phyloP scores from a whole-genome alignment of 2,888 invertebrate species.

The Oeneis ivallda region DNA sequence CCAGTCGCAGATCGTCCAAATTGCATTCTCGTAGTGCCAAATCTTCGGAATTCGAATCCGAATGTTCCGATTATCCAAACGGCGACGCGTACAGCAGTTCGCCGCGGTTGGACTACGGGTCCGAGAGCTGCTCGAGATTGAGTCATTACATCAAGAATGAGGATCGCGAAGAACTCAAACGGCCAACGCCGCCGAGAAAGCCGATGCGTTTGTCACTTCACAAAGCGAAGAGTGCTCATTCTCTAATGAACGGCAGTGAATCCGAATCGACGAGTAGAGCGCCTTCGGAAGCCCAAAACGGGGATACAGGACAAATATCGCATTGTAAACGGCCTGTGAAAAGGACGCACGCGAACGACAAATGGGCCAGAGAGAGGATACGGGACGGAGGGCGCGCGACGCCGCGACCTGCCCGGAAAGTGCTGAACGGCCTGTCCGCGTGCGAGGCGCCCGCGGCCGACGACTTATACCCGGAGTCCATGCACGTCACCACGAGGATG shows the following conservation, averaged over 20 bases:
- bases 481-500: slow-evolving; percentile 48
- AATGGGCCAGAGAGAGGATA: slow-evolving; percentile 56
- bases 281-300: slow-evolving; percentile 54
- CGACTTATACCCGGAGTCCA: slow-evolving; percentile 63
- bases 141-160: slow-evolving; percentile 72
- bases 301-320: slow-evolving; percentile 48
- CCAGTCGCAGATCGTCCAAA: slow-evolving; percentile 71
- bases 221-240: slow-evolving; percentile 91
- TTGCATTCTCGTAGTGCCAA: slow-evolving; percentile 84
- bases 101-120: slow-evolving; percentile 79
- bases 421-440: slow-evolving; percentile 55
- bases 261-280: slow-evolving; percentile 69
- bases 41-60: slow-evolving; percentile 90
- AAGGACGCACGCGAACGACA: slow-evolving; percentile 74
- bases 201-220: slow-evolving; percentile 91
- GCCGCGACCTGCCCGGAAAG: slow-evolving; percentile 62
- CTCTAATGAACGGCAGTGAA: slow-evolving; percentile 78
- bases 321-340: slow-evolving; percentile 83
- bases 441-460: slow-evolving; percentile 67
- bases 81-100: slow-evolving; percentile 70
- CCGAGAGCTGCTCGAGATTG: slow-evolving; percentile 78
- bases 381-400: slow-evolving; percentile 64
- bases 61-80: slow-evolving; percentile 80
- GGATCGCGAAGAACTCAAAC: slow-evolving; percentile 70
- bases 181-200: slow-evolving; percentile 92